Base-by-base conservation (phyloP, 2,113 vertebrate species). In the Delphinus delphis region DNA sequence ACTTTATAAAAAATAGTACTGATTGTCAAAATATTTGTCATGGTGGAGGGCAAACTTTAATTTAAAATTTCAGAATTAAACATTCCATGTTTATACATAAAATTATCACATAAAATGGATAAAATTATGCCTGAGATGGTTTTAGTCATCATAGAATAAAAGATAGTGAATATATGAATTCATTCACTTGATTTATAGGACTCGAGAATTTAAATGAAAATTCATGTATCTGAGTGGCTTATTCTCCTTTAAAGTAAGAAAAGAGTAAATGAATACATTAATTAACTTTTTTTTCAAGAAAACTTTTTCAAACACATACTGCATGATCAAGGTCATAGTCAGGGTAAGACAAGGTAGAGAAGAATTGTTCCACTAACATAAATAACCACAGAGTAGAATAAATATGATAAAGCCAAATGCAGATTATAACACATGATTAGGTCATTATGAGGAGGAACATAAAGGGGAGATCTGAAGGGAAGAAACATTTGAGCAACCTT, bases 91-190 rank as follows among this genome's bases (percentile, higher is more conserved):
- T 84, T 84, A 5, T 76, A 62, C 13, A 14, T 47, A 94, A 90
- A 92, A 41, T 81, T 77, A 90, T 94, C 44, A 82, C 21, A 55
- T 71, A 67, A 90, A 88, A 15, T 33, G 53, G 25, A 33, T 93
- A 73, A 65, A 87, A 77, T 58, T 82, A 53, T 58, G 21, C 38
- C 58, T 92, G 25, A 96, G 36, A 86, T 80, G 9, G 10, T 88
- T 71, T 74, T 88, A 94, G 53, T 82, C 21, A 95, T 68, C 53
- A 68, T n/a, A 94, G 87, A 92, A 81, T 53, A 58, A 84, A 90
- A 50, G 2, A n/a, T 60, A 85, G 12, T 26, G 81, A 90, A 44
- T 18, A 82, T 6, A 15, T 77, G 11, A 67, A 47, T 87, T 80
- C 3, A 70, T 93, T 90, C n/a, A 73, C 1, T 82, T 53, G 6